Evolutionary conservation across 2,888 invertebrate genomes (phyloP), one percentile per base, ranked within the genome.

Genomic region (Habrosyne pyritoides): DNA sequence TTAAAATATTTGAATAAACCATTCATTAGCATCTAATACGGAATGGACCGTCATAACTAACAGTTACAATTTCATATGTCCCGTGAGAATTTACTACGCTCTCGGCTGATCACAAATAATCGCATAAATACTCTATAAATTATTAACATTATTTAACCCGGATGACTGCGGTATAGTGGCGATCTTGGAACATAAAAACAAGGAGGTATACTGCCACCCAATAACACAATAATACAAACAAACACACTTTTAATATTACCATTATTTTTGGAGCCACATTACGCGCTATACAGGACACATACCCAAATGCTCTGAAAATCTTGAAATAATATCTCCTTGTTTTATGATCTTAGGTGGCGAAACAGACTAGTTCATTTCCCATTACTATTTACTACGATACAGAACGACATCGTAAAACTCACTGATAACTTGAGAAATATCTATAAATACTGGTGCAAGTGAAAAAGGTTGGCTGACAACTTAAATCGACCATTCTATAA

Each of bases 121-220:
- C 67, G 70, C 71, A 79, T 79, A 79, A 81, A 83, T 77, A 74
- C 65, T 71, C 68, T 74, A 83, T 83, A 86, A 84, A 86, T 84
- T 82, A 79, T 75, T 67, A 66, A 75, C 74, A 81, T 79, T 83
- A 81, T 79, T 79, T 68, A 73, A 63, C 57, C 36, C 33, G 59
- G 56, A 42, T 30, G 28, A 6, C 50, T 47, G 46, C 30, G 24
- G 47, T 48, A 53, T 47, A n/a, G 46, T 18, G 47, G 14, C 26
- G 56, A 59, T 53, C 50, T 52, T 47, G 21, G 53, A 63, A 63
- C 42, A 42, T 42, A 18, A 42, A 42, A 42, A 42, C 14, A 0
- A 18, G 7, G 42, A 42, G 18, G 2, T 42, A 42, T 18, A 8
- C 2, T 42, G 14, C 12, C n/a, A n/a, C 18, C 2, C 14, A 42